These are phyloP conservation scores for Thermophis baileyi DNA, from an alignment of 2,113 vertebrate genomes.

Conservation along the genomic window DNA sequence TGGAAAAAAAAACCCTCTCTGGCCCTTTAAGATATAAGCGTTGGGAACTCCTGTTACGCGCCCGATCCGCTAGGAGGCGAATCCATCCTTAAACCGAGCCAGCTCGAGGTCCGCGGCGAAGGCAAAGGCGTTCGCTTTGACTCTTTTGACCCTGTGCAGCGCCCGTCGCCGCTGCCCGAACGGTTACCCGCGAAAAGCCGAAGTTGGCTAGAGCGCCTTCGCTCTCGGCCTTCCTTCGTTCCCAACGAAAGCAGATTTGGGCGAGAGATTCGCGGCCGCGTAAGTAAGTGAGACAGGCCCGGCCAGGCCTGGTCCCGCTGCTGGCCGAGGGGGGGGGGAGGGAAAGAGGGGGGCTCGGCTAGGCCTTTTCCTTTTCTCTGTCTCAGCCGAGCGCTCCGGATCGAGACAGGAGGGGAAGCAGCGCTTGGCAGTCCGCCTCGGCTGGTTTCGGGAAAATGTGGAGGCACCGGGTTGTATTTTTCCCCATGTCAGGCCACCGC, in stretches of 20 bases:
- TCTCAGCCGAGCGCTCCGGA: background rate
- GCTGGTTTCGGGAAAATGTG: background rate
- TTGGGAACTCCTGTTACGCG: background rate
- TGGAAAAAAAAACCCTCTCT: background rate
- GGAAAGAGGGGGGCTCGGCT: background rate
- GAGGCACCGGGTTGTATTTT: background rate
- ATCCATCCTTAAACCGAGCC: too few species aligned
- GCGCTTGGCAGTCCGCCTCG: background rate
- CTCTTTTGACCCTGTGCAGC: background rate
- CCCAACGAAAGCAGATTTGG: background rate
- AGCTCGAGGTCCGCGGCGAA: background rate
- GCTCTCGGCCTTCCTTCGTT: background rate
- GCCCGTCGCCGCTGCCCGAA: background rate
- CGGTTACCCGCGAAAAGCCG: slow-evolving; percentile 19
- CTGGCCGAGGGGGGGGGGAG: background rate
- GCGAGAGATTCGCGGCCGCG: background rate
- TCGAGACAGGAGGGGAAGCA: background rate
- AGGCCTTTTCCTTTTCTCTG: background rate
- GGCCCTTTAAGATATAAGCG: background rate
- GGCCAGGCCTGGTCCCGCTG: background rate
- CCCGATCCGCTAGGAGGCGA: background rate
- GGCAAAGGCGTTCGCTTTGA: background rate
- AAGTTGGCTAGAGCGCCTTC: background rate
- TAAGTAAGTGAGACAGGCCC: background rate
- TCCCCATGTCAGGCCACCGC: background rate